These are phyloP conservation scores for Petrocephalus schoutedeni DNA, from an alignment of 2,797 vertebrate species.

Conservation along the genomic window DNA sequence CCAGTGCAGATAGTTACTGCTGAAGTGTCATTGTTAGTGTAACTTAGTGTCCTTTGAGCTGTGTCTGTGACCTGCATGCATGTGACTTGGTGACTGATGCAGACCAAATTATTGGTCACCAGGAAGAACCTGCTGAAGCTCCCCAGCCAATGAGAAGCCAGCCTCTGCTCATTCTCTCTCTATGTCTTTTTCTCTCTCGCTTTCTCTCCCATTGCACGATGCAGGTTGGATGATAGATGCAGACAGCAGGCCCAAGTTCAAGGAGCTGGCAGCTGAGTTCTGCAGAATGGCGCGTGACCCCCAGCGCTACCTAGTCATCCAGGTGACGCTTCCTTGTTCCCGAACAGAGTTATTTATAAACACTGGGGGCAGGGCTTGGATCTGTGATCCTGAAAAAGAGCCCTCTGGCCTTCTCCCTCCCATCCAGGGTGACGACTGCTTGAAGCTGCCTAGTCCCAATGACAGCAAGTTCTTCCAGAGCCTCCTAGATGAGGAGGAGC, in stretches of 20 bases:
- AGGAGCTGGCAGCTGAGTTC: constrained; percentile 93
- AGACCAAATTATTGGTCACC: neutral
- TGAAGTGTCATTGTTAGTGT: neutral
- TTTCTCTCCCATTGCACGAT: neutral
- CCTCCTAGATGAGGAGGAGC: constrained; percentile 88
- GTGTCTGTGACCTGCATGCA: neutral
- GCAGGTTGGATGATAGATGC: constrained; percentile 99
- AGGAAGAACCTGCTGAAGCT: neutral
- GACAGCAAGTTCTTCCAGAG: constrained; percentile 98
- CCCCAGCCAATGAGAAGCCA: neutral
- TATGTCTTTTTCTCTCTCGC: neutral
- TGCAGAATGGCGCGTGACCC: constrained; percentile 96
- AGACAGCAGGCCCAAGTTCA: constrained; percentile 94
- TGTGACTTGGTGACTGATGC: neutral
- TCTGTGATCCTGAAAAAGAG: neutral
- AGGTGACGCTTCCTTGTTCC: constrained; percentile 60
- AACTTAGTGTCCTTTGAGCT: neutral
- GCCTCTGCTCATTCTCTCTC: neutral
- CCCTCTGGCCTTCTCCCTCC: neutral
- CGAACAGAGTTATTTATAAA: neutral
- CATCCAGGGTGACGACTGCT: constrained; percentile 84
- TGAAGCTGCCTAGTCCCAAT: constrained; percentile 93
- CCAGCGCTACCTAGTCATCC: constrained; percentile 93
- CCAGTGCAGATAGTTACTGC: neutral
- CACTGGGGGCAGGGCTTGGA: neutral